These are phyloP conservation scores for Ochropleura leucogaster DNA, from an alignment of 2,888 invertebrate species.

Conservation along the genomic window DNA sequence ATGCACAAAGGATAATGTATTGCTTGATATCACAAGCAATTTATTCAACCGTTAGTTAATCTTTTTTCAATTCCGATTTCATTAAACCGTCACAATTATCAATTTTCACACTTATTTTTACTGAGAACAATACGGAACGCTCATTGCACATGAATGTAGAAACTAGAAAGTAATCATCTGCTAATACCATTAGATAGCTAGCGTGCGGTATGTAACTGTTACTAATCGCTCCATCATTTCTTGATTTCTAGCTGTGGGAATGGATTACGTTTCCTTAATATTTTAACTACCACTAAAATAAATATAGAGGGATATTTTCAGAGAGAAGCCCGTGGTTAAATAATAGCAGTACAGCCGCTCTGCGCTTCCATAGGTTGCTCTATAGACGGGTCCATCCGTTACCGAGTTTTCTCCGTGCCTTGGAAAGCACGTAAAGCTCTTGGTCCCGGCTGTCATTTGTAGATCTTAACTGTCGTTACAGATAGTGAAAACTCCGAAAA, in stretches of 20 bases:
- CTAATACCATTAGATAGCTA: conserved; percentile 43
- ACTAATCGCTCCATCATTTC: conserved; percentile 41
- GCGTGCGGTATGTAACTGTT: conserved; percentile 52
- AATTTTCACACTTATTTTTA: conserved; percentile 47
- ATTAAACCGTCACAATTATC: conserved; percentile 40
- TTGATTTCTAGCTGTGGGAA: conserved; percentile 54
- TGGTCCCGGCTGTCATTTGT: too few relatives aligned
- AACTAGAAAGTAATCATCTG: conserved; percentile 57
- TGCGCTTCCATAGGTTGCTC: too few relatives aligned
- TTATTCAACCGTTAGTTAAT: conserved; percentile 6
- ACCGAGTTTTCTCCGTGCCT: too few relatives aligned
- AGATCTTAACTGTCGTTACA: too few relatives aligned
- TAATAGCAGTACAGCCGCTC: too few relatives aligned
- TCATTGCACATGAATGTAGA: conserved; percentile 60
- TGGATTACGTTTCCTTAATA: conserved; percentile 13
- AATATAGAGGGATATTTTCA: too few relatives aligned
- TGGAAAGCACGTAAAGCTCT: too few relatives aligned
- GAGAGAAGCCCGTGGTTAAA: too few relatives aligned
- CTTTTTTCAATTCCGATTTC: conserved; percentile 18
- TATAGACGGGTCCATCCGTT: too few relatives aligned
- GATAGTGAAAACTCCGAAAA: too few relatives aligned
- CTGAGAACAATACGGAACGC: conserved; percentile 58
- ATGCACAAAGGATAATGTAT: background rate
- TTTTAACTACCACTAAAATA: background rate
- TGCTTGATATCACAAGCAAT: background rate